Evolutionary conservation across 1,140 invertebrate genomes (phyloP), one percentile per base, ranked within the genome.

Genomic region (Meloidogyne chitwoodi): DNA sequence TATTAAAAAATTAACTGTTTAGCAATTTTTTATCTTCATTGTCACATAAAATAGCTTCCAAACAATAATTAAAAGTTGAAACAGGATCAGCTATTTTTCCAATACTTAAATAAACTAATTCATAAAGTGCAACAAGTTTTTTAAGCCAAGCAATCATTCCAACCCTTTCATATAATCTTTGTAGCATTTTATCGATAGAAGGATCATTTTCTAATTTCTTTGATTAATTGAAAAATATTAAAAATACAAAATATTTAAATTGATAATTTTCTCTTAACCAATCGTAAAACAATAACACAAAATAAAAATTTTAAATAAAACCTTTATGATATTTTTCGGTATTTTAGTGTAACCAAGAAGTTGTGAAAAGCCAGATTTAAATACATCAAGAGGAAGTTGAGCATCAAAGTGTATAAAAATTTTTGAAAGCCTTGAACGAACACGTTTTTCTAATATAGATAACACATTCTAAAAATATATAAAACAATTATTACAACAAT

Each of bases 391-490:
- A 16, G 71, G 29, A 63, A 73, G 31, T 8, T 34, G 22, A 61
- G 38, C 56, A 63, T 73, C 64, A 64, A 73, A 73, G 8, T 27
- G n/a, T 12, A 73, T 64, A 63, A 10, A 63, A 12, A 65, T n/a
- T 26, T 19, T 26, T 16, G 71, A 73, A 24, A 73, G 29, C 4
- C 71, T 27, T 16, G 71, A 73, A 29, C 29, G 41, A 12, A 73
- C 71, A 63, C 71, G 29, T 31, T 73, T 73, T 34, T 73, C 71
- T 48, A 73, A 64, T 24, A 73, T 26, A 64, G 19, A 34, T 1
- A n/a, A 19, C 5, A 56, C 64, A 38, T 73, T 73, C 71, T 73
- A 48, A 70, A 70, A 56, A 68, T 11, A n/a, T 19, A 19, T 8
- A 31, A 31, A n/a, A n/a, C n/a, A n/a, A n/a, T n/a, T n/a, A n/a